A percentile compares a stretch with the other conserved stretches of the same genome.
Evolutionary conservation across 2,113 vertebrate species (phyloP).

Genomic region (Fukomys damarensis): DNA sequence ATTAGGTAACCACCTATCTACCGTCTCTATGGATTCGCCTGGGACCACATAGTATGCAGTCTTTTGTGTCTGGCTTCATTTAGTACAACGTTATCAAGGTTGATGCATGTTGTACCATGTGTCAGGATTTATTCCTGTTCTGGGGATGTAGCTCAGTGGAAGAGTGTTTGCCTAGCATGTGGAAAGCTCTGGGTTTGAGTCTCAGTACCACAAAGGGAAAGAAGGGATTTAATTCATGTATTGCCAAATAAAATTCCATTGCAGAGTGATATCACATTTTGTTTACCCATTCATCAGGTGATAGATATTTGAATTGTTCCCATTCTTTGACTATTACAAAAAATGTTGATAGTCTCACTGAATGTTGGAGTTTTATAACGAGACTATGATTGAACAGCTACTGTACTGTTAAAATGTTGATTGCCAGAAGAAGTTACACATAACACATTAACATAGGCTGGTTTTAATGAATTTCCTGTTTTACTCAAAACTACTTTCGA

Average conservation of each 20-base stretch:
- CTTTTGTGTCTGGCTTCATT: background rate
- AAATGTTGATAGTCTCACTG: background rate
- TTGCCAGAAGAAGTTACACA: constrained; percentile 8
- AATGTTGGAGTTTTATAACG: constrained; percentile 19
- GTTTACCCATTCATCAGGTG: background rate
- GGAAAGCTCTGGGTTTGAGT: background rate
- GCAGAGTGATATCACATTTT: background rate
- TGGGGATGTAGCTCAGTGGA: background rate
- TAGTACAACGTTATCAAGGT: background rate
- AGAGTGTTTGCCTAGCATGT: background rate
- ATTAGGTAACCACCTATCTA: background rate
- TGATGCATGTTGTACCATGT: background rate
- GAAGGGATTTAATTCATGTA: background rate
- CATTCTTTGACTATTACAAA: background rate
- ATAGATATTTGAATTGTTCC: background rate
- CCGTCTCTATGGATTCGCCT: background rate
- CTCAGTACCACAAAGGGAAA: background rate
- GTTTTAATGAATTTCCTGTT: constrained; percentile 48
- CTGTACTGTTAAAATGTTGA: constrained; percentile 4
- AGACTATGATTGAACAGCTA: background rate
- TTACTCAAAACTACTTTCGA: constrained; percentile 44
- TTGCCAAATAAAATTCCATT: background rate
- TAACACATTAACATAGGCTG: constrained; percentile 21
- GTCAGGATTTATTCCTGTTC: background rate
- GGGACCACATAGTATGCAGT: background rate